Base-by-base conservation (phyloP, 1,140 invertebrate species). In the Conopomorpha cramerella region DNA sequence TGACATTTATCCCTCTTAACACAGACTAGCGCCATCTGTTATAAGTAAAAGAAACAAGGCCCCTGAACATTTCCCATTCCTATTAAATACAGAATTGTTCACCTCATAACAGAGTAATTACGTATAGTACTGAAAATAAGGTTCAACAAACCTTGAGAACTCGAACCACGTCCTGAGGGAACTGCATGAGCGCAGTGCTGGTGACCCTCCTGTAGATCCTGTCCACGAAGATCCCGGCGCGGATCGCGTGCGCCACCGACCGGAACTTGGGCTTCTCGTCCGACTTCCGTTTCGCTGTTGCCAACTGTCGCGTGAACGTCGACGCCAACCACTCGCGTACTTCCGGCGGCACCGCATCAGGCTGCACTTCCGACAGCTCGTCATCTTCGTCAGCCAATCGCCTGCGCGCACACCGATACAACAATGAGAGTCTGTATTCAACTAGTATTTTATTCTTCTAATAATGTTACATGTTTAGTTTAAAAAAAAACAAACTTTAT, bases 221-320 rank as follows among this genome's bases (percentile, higher is more conserved):
- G 70, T 98, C 96, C 45, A 98, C 96, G 80, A 98, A 96, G 52
- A 98, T 96, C 14, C 96, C 96, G 1, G 96, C 95, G 10, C 96
- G 81, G 49, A 98, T 98, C 39, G 95, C 96, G 62, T 98, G 93
- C n/a, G 96, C 96, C 35, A 98, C 96, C 28, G 93, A 94, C 34
- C 92, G 85, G 77, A 98, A 97, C 76, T 90, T 89, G 11, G 88
- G 88, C 56, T 91, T 91, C 61, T 89, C 89, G 60, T 90, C 91
- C 23, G 81, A 86, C 63, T 83, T 87, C 56, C 83, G 83, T 42
- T 84, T 85, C 30, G 84, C 85, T 35, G 86, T 90, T 37, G 84
- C 92, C 71, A 89, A 65, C 64, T 95, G 92, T 39, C 93, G 82
- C 1, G 96, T 98, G 78, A 98, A 98, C n/a, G 96, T 98, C 27